Percentiles rank a stretch among this genome's conserved stretches.
phyloP scores from a whole-genome alignment of 23 tunicate genomes.

The Styela clava region DNA sequence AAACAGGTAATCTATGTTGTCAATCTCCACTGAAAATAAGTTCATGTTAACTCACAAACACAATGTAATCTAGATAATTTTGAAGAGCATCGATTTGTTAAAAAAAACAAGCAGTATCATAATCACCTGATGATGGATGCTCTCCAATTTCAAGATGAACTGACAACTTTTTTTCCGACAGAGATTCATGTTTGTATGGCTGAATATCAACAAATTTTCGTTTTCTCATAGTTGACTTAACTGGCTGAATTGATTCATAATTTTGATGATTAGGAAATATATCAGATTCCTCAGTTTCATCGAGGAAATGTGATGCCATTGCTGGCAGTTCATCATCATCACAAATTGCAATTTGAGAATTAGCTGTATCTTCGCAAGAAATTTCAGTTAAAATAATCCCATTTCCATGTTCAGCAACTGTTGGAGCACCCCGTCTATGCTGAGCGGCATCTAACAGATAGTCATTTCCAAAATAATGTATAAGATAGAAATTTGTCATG shows the following conservation, averaged over 20 bases:
- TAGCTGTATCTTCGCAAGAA: background rate
- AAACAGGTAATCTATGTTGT: slow-evolving; percentile 6
- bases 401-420: background rate
- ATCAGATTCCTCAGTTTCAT: background rate
- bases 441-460: slow-evolving; percentile 16
- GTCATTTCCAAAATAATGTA: slow-evolving; percentile 24
- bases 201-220: background rate
- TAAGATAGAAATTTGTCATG: background rate
- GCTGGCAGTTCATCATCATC: background rate
- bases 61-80: no score
- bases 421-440: slow-evolving; percentile 6
- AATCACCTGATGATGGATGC: background rate
- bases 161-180: background rate
- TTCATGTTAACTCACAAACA: no score
- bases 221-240: background rate
- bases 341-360: background rate
- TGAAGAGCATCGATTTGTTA: no score
- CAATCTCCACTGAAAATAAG: background rate
- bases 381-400: background rate
- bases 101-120: no score
- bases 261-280: no score
- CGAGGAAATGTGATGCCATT: background rate
- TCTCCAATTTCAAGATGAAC: background rate
- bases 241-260: background rate
- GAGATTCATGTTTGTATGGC: background rate